Base-by-base conservation (phyloP, 1,140 invertebrate genomes). In the Hestina assimilis region DNA sequence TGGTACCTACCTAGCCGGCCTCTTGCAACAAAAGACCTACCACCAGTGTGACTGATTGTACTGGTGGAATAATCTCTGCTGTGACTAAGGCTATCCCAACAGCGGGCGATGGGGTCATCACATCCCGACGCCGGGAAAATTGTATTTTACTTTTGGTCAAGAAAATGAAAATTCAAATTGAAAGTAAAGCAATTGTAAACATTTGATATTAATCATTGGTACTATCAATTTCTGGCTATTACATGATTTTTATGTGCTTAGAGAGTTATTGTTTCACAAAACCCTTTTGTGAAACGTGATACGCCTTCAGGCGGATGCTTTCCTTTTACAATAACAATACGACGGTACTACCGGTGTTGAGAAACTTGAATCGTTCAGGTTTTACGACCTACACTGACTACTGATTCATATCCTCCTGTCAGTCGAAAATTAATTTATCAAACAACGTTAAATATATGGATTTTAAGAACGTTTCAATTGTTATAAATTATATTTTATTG, bases 291-390 rank as follows among this genome's bases (percentile, higher is more conserved):
- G 41, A 46, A 26, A 59, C 40, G 23, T 41, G 42, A 59, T 46
- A 35, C 40, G 23, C 38, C 29, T 59, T 58, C 43, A 46, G 46
- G 45, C 23, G 17, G 56, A 35, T 41, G 26, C 11, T 54, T 45
- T 54, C 38, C 40, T 31, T 26, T 54, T 35, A 45, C 14, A 52
- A 42, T 43, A 53, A 53, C 51, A 45, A 54, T 35, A 33, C 51
- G 43, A 54, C 41, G 17, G 51, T 35, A 33, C 51, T 54, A 54
- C 41, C 26, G 51, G 51, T 33, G 28, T 43, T 35, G n/a, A 45
- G 51, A 54, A 54, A 54, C 40, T 43, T 21, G 48, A 54, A 54
- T 45, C 41, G 20, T 31, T 45, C 15, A 19, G 19, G 35, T 54
- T 54, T 54, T 54, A 54, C 41, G 40, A 54, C 23, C 40, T 4